These are phyloP conservation scores for Potamarius usumacintae DNA, from an alignment of 2,113 vertebrate genomes.

Conservation along the genomic window DNA sequence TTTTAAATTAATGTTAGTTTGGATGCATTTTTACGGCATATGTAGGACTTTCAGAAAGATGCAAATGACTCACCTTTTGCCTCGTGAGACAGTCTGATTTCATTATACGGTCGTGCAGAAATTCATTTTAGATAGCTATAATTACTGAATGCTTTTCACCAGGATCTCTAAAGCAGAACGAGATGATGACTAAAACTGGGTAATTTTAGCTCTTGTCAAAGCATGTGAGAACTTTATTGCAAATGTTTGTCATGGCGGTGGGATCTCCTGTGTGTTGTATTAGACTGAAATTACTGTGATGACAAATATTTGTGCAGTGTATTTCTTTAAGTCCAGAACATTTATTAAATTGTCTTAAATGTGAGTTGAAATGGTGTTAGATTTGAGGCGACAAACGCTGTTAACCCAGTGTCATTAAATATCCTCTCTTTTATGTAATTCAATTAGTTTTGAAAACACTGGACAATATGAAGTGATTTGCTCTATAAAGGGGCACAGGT, in stretches of 20 bases:
- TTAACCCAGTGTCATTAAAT: background rate
- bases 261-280: background rate
- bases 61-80: background rate
- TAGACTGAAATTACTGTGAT: background rate
- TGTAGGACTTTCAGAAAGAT: background rate
- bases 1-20: background rate
- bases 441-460: background rate
- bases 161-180: background rate
- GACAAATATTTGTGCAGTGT: background rate
- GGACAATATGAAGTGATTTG: background rate
- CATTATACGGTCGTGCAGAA: background rate
- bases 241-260: background rate
- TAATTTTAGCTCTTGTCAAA: background rate
- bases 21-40: background rate
- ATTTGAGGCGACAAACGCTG: background rate
- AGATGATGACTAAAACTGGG: background rate
- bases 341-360: background rate
- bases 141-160: background rate
- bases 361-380: background rate
- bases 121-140: background rate
- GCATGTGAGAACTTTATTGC: background rate
- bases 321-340: background rate
- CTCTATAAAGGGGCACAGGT: background rate
- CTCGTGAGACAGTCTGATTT: background rate
- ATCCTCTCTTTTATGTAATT: background rate